A percentile compares a stretch with the other conserved stretches of the same genome.
Conservation (phyloP, 1,140 invertebrate species). For the Paralvinella palmiformis region DNA sequence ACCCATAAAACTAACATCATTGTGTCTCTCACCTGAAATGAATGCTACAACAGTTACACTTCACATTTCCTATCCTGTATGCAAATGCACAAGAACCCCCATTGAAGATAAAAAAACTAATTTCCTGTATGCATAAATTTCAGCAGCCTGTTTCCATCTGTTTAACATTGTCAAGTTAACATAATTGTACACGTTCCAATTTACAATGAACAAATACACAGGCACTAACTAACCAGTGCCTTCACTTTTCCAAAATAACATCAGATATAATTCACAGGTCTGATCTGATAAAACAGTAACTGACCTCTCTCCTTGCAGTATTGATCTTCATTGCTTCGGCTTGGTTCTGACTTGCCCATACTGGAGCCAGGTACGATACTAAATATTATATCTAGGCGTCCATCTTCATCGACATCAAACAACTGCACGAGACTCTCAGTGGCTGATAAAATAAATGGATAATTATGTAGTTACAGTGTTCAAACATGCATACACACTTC, state of each 20-base stretch:
- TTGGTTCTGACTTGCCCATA: neutral
- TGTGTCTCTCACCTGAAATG: too few species aligned
- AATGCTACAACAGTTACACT: too few species aligned
- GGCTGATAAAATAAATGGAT: too few species aligned
- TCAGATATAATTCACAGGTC: neutral
- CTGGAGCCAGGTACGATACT: conserved; percentile 12
- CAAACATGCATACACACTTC: too few species aligned
- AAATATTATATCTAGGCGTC: conserved; percentile 34
- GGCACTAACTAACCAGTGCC: neutral
- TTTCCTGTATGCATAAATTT: too few species aligned
- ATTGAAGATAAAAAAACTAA: too few species aligned
- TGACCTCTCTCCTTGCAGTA: neutral
- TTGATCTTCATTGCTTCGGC: neutral
- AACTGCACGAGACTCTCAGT: conserved; percentile 33
- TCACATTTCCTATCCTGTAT: too few species aligned
- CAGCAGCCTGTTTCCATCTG: too few species aligned
- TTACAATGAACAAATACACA: neutral
- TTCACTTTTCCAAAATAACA: neutral
- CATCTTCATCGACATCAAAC: conserved; percentile 40
- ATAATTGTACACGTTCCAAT: neutral
- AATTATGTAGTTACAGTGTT: too few species aligned
- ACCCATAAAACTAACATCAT: too few species aligned
- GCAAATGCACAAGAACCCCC: too few species aligned
- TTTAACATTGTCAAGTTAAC: too few species aligned
- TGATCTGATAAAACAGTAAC: neutral